phyloP scores from a whole-genome alignment of 2,797 vertebrate genomes.

The Phrynocephalus guinanensis region DNA sequence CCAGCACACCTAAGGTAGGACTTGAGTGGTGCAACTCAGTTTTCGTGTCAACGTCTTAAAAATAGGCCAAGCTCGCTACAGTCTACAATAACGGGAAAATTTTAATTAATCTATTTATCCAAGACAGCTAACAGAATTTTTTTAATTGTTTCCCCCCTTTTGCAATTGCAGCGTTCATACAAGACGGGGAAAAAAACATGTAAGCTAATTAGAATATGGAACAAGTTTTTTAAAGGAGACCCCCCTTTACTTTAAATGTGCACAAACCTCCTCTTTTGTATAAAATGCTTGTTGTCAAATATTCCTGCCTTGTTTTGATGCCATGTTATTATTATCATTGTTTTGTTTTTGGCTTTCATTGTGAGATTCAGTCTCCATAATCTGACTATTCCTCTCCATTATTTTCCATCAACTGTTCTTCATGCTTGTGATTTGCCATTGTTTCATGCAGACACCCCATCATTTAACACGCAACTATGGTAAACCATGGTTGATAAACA shows the following conservation, averaged over 20 bases:
- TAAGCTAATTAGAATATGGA: constrained; percentile 29
- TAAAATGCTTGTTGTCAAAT: constrained; percentile 61
- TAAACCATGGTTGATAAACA: constrained; percentile 99
- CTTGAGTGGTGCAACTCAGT: fast-evolving
- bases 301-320: constrained; percentile 59
- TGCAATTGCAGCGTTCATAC: constrained; percentile 38
- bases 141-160: constrained; percentile 12
- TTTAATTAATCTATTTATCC: constrained; percentile 28
- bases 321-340: neutral
- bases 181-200: neutral
- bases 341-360: constrained; percentile 60
- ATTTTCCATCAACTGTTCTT: constrained; percentile 81
- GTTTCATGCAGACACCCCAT: constrained; percentile 95
- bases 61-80: neutral
- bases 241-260: constrained; percentile 29
- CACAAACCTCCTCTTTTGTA: constrained; percentile 20
- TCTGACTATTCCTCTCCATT: constrained; percentile 65
- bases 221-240: constrained; percentile 38
- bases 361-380: constrained; percentile 48
- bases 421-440: constrained; percentile 89
- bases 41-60: neutral
- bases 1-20: constrained; percentile 89
- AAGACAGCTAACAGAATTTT: constrained; percentile 17
- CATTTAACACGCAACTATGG: constrained; percentile 99
- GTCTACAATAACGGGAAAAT: neutral